Evolutionary conservation across 1,140 invertebrate genomes (phyloP).

Genomic region (Doryteuthis pealeii): DNA sequence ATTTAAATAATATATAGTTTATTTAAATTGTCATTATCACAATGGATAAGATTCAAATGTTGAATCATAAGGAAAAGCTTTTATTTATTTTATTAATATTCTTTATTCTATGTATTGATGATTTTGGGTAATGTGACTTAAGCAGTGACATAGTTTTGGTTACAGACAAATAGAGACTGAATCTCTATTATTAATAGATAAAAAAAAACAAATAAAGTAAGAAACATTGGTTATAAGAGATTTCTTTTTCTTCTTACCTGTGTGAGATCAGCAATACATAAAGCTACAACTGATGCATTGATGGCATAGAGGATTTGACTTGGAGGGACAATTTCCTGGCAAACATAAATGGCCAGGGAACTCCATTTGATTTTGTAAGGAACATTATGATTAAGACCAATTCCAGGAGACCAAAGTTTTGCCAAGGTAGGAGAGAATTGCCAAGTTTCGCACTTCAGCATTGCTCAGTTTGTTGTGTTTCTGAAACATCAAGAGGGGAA

Average conservation of each 20-base stretch:
- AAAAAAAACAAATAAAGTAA: no score
- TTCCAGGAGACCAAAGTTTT: conserved; percentile 28
- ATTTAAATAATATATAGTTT: no score
- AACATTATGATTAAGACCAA: conserved; percentile 26
- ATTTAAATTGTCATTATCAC: no score
- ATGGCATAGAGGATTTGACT: conserved; percentile 45
- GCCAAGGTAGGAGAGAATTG: conserved; percentile 41
- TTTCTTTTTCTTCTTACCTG: conserved; percentile 34
- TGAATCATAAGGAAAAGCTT: no score
- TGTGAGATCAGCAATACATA: conserved; percentile 44
- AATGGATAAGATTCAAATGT: no score
- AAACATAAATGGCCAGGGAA: conserved; percentile 46
- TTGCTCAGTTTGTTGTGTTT: not conserved
- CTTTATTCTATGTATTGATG: no score
- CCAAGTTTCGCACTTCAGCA: conserved; percentile 39
- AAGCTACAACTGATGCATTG: conserved; percentile 54
- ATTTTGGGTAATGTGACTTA: no score
- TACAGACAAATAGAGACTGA: no score
- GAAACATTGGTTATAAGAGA: no score
- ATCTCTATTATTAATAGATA: no score
- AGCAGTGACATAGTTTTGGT: no score
- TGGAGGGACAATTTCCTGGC: conserved; percentile 33
- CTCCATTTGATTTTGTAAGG: conserved; percentile 49
- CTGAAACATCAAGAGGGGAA: not conserved
- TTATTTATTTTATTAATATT: no score